These are phyloP conservation scores for Sinocyclocheilus rhinocerous DNA, from an alignment of 2,113 vertebrate species.

Conservation along the genomic window DNA sequence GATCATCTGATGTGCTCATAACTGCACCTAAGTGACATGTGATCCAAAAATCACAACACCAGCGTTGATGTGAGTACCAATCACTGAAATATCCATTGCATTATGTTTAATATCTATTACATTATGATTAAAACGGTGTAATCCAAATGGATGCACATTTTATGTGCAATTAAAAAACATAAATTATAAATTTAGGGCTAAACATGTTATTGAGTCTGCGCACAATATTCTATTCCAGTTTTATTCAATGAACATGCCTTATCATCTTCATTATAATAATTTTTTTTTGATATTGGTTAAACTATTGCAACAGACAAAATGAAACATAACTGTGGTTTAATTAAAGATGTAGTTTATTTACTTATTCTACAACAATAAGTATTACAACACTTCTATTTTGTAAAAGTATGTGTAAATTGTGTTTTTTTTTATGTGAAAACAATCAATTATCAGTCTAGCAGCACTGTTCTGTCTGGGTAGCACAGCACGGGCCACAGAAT, in stretches of 20 bases:
- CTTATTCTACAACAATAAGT: constrained; percentile 4
- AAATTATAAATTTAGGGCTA: background rate
- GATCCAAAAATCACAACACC: background rate
- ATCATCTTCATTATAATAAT: constrained; percentile 14
- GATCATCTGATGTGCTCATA: background rate
- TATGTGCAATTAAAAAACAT: background rate
- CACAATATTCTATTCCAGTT: background rate
- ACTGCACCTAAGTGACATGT: background rate
- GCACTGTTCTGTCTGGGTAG: constrained; percentile 22
- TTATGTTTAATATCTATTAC: background rate
- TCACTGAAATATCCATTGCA: background rate
- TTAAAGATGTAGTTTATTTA: constrained; percentile 51
- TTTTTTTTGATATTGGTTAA: constrained; percentile 32
- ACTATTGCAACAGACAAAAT: constrained; percentile 29
- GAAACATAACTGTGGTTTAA: constrained; percentile 39
- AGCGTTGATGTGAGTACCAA: background rate
- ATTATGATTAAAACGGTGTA: background rate
- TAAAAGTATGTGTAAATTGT: constrained; percentile 20
- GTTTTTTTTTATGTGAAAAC: constrained; percentile 39
- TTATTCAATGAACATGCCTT: constrained; percentile 43
- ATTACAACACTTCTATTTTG: constrained; percentile 22
- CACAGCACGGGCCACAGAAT: constrained; percentile 41
- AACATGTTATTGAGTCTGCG: background rate
- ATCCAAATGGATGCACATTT: background rate
- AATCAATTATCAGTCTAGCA: constrained; percentile 52